phyloP scores from a whole-genome alignment of 2,797 vertebrate species.

The Calcarius lapponicus region DNA sequence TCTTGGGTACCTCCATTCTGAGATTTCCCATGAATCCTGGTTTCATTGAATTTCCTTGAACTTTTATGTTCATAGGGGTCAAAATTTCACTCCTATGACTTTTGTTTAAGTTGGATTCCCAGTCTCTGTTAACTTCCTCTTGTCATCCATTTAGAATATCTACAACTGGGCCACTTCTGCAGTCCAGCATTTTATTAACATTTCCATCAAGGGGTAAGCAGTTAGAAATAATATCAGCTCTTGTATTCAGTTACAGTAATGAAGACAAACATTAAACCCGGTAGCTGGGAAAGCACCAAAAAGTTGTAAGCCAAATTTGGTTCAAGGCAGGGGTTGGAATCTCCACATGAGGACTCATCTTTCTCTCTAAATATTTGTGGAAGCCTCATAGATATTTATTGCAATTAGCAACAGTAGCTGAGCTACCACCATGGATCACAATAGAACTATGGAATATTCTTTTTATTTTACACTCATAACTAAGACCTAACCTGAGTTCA shows the following conservation, averaged over 20 bases:
- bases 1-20: background rate
- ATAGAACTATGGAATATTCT: background rate
- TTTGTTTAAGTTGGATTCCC: background rate
- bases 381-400: background rate
- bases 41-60: background rate
- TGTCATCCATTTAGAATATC: background rate
- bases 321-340: background rate
- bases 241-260: background rate
- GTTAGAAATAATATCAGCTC: background rate
- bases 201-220: background rate
- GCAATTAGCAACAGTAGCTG: background rate
- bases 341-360: background rate
- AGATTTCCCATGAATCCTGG: background rate
- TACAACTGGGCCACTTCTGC: background rate
- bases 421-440: background rate
- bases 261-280: background rate
- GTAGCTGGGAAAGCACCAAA: background rate
- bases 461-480: background rate
- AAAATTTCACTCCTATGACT: background rate
- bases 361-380: background rate
- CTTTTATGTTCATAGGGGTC: background rate
- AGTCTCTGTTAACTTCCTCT: background rate
- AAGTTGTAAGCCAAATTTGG: background rate
- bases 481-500: background rate
- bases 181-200: background rate